These are phyloP conservation scores for Pseudoatta argentina DNA, from an alignment of 1,140 invertebrate genomes.

Conservation along the genomic window DNA sequence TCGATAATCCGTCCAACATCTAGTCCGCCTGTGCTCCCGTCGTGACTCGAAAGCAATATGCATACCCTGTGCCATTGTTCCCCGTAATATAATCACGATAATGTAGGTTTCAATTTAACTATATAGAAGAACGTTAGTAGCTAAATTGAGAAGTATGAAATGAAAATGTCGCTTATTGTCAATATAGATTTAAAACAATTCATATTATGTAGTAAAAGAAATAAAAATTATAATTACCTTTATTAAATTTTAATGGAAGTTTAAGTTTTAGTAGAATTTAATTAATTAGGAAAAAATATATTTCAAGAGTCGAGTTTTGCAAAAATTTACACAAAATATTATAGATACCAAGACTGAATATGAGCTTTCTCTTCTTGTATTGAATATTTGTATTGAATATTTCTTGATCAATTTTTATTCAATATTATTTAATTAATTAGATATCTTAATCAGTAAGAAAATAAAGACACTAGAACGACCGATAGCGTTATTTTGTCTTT, in stretches of 20 bases:
- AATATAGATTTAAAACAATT: neutral
- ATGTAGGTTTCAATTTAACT: conserved; percentile 22
- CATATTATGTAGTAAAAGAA: neutral
- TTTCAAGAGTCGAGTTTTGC: too few relatives aligned
- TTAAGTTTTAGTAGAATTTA: neutral
- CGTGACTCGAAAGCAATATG: conserved; percentile 25
- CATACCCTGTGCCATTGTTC: conserved; percentile 28
- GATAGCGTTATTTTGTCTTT: too few relatives aligned
- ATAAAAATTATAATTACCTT: neutral
- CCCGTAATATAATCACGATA: conserved; percentile 24
- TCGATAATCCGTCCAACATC: conserved; percentile 38
- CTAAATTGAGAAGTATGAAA: neutral
- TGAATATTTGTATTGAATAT: too few relatives aligned
- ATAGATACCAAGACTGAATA: too few relatives aligned
- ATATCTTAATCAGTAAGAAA: neutral
- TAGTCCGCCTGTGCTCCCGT: conserved; percentile 15
- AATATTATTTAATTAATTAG: neutral
- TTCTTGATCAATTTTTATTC: too few relatives aligned
- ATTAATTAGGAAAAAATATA: neutral
- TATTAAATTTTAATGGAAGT: too few relatives aligned
- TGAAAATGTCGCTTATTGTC: neutral
- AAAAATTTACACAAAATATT: too few relatives aligned
- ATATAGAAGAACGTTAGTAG: neutral
- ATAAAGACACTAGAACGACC: neutral
- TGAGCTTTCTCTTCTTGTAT: too few relatives aligned